Evolutionary conservation across 2,797 vertebrate species (phyloP).

Genomic region (Echiichthys vipera): DNA sequence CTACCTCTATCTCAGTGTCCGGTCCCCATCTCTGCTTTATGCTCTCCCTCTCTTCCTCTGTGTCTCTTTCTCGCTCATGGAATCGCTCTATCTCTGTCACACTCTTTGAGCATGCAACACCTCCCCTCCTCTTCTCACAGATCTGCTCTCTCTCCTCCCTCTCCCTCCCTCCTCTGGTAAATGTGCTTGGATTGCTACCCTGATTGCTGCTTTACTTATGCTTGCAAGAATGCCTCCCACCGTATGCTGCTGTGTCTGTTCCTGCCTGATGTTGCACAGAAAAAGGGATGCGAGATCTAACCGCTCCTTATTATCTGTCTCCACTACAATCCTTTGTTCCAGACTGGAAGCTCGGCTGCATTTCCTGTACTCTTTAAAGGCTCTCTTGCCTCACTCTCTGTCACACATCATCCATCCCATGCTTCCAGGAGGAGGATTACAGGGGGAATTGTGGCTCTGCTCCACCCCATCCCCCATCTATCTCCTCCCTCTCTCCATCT

Average conservation of each 20-base stretch:
- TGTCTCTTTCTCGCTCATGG: constrained; percentile 62
- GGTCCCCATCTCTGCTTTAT: constrained; percentile 64
- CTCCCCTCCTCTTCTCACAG: constrained; percentile 65
- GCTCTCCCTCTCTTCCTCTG: constrained; percentile 67
- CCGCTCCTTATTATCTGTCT: constrained; percentile 39
- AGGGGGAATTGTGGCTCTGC: constrained; percentile 52
- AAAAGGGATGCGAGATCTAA: constrained; percentile 50
- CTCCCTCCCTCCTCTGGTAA: constrained; percentile 65
- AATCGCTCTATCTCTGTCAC: constrained; percentile 78
- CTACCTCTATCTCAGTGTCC: constrained; percentile 61
- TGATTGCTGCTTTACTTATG: constrained; percentile 77
- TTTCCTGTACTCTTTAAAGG: constrained; percentile 54
- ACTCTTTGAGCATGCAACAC: constrained; percentile 77
- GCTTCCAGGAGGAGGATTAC: constrained; percentile 56
- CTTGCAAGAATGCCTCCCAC: constrained; percentile 78
- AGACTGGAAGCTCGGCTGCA: constrained; percentile 46
- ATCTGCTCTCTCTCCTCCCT: constrained; percentile 72
- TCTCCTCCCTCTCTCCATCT: constrained; percentile 53
- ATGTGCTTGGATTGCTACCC: constrained; percentile 82
- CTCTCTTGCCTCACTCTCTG: constrained; percentile 29
- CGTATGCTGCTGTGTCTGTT: constrained; percentile 61
- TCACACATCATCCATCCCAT: constrained; percentile 50
- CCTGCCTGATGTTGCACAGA: constrained; percentile 67
- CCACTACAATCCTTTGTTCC: constrained; percentile 63
- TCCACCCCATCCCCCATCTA: constrained; percentile 53